These are phyloP conservation scores for Rhinella marina DNA, from an alignment of 2,797 vertebrate species.

Conservation along the genomic window DNA sequence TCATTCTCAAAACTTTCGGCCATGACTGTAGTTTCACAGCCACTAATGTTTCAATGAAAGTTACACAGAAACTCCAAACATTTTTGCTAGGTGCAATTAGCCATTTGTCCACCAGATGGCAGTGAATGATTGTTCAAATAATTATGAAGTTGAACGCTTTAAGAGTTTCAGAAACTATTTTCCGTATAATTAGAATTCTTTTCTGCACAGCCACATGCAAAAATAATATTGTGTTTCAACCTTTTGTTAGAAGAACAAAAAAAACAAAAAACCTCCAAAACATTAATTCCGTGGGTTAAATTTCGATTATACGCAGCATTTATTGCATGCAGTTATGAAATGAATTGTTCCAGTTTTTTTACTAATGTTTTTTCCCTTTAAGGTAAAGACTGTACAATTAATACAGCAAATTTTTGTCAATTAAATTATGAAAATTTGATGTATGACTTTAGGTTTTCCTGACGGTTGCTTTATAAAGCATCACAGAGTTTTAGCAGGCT, in stretches of 20 bases:
- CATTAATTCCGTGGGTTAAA: neutral
- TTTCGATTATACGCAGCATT: neutral
- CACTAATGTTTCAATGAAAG: too few relatives aligned
- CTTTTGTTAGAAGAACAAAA: neutral
- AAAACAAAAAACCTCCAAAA: too few relatives aligned
- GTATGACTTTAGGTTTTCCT: neutral
- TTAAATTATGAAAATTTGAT: neutral
- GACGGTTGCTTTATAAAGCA: neutral
- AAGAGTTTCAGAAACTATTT: constrained; percentile 14
- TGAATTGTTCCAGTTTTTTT: neutral
- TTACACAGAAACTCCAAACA: neutral
- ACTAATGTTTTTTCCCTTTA: neutral
- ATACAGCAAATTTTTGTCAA: neutral
- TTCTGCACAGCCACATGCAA: neutral
- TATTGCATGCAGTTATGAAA: neutral
- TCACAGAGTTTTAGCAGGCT: neutral
- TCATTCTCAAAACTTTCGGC: too few relatives aligned
- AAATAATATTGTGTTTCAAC: neutral
- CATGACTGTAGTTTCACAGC: too few relatives aligned
- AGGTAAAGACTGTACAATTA: neutral
- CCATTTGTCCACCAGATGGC: constrained; percentile 8
- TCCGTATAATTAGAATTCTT: neutral
- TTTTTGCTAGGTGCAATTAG: neutral
- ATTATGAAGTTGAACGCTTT: neutral
- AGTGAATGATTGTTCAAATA: constrained; percentile 6